Evolutionary conservation across 2,113 vertebrate genomes (phyloP).

Genomic region (Coracopsis vasa): DNA sequence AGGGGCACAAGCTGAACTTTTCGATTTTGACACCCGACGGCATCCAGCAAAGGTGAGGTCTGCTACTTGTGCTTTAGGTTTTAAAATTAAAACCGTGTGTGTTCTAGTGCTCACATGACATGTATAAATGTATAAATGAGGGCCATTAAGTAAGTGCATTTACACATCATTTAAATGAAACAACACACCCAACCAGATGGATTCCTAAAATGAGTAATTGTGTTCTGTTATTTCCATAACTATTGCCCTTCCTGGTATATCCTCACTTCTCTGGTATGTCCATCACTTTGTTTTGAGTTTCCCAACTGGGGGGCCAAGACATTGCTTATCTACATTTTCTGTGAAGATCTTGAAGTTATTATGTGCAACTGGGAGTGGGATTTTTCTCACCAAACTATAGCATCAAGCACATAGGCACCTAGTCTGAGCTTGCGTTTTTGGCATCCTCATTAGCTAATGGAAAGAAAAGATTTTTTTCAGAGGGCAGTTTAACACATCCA

Average conservation of each 20-base stretch:
- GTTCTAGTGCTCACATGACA: conserved; percentile 57
- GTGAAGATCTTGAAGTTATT: neutral
- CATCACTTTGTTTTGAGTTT: conserved; percentile 17
- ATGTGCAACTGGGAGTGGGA: neutral
- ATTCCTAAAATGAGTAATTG: conserved; percentile 37
- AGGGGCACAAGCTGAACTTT: conserved; percentile 67
- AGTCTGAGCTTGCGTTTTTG: neutral
- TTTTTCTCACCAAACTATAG: neutral
- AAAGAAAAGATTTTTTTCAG: neutral
- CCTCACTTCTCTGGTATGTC: conserved; percentile 19
- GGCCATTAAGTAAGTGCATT: conserved; percentile 58
- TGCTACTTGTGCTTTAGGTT: conserved; percentile 64
- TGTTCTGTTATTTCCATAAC: conserved; percentile 47
- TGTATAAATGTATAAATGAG: conserved; percentile 54
- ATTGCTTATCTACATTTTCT: neutral
- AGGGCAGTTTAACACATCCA: neutral
- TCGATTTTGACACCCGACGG: conserved; percentile 46
- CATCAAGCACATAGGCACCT: neutral
- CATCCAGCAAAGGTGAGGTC: conserved; percentile 69
- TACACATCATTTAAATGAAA: conserved; percentile 67
- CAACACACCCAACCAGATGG: conserved; percentile 62
- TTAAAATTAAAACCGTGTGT: conserved; percentile 65
- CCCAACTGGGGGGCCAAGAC: neutral
- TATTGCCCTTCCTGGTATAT: neutral
- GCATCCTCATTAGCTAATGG: neutral